Percentiles rank a stretch among this genome's conserved stretches.
Conservation (phyloP, 2,797 vertebrate genomes). For the Poliocrania exsul region DNA sequence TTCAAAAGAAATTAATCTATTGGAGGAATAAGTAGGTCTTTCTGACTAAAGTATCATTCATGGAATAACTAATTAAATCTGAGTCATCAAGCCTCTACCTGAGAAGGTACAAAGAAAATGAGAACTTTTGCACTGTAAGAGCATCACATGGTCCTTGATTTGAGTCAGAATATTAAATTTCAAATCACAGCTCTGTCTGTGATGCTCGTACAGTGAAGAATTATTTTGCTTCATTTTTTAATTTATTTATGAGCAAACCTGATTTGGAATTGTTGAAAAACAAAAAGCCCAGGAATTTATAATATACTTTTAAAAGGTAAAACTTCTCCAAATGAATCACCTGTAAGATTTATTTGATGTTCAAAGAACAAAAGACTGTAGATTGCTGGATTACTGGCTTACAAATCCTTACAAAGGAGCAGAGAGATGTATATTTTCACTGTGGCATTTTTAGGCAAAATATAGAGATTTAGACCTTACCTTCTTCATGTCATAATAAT, state of each 20-base stretch:
- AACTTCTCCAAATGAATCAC: not conserved
- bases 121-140: not conserved
- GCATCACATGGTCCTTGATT: not conserved
- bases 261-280: not conserved
- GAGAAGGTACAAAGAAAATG: not conserved
- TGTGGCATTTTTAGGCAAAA: not conserved
- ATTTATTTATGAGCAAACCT: not conserved
- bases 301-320: not conserved
- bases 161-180: conserved; percentile 39
- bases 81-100: not conserved
- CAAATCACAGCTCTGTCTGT: not conserved
- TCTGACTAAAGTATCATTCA: not conserved
- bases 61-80: conserved; percentile 7
- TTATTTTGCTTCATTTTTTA: not conserved
- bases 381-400: not conserved
- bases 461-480: not conserved
- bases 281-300: not conserved
- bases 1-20: not conserved
- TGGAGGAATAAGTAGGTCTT: not conserved
- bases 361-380: not conserved
- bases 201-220: not conserved
- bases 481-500: not conserved
- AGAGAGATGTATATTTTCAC: not conserved
- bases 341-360: not conserved
- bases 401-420: not conserved